phyloP scores from a whole-genome alignment of 2,888 invertebrate species.

The Tenthredo livida region DNA sequence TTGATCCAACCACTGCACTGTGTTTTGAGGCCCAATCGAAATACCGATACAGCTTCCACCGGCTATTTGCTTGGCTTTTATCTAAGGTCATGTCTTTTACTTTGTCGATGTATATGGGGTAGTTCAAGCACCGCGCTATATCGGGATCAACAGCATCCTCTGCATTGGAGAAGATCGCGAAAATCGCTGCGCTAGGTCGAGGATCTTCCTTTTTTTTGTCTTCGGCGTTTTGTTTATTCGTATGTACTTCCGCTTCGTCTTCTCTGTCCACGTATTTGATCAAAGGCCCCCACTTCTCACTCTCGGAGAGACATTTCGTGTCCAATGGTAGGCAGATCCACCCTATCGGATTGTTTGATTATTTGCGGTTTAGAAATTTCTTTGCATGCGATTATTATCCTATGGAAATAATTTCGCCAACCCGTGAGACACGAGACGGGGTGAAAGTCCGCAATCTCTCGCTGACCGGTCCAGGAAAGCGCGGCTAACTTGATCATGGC shows the following conservation, averaged over 20 bases:
- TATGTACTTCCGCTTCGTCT: background rate
- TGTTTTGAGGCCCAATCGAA: constrained; percentile 77
- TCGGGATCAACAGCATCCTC: constrained; percentile 65
- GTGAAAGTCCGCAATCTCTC: constrained; percentile 77
- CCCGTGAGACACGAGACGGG: constrained; percentile 78
- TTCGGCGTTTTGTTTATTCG: constrained; percentile 6
- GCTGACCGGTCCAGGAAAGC: constrained; percentile 72
- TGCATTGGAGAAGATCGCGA: constrained; percentile 58
- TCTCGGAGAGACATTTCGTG: constrained; percentile 61
- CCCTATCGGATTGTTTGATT: constrained; percentile 59
- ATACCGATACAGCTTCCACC: constrained; percentile 79
- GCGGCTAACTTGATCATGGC: constrained; percentile 78
- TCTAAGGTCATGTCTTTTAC: constrained; percentile 75
- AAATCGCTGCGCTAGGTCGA: constrained; percentile 59
- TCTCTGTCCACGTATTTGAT: constrained; percentile 63
- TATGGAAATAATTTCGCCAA: constrained; percentile 67
- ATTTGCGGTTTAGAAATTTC: background rate
- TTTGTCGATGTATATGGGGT: constrained; percentile 74
- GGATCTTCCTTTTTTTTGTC: background rate
- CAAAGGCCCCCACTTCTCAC: constrained; percentile 68
- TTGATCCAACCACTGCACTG: constrained; percentile 64
- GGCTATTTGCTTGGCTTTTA: constrained; percentile 61
- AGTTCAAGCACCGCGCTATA: constrained; percentile 73
- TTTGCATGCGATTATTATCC: background rate
- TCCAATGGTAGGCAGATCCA: constrained; percentile 65